Percentiles rank a stretch among this genome's conserved stretches.
phyloP scores from a whole-genome alignment of 2,113 vertebrate species.

The Stigmatopora argus region DNA sequence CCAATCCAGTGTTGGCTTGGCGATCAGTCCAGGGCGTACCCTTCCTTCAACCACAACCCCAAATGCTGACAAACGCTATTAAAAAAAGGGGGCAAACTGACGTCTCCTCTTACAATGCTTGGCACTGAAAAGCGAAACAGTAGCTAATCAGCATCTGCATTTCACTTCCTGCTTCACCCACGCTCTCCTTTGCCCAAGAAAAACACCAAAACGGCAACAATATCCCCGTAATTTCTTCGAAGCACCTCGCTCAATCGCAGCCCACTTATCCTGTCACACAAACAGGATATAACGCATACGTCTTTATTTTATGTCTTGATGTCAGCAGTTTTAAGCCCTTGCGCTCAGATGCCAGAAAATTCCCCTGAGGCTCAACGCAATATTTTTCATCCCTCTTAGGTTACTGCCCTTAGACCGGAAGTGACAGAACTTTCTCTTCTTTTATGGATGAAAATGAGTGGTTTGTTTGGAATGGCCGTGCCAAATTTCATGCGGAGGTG shows the following conservation, averaged over 20 bases:
- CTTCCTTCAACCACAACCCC: not conserved
- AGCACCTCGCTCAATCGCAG: conserved; percentile 25
- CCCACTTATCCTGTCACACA: not conserved
- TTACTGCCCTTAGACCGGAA: conserved; percentile 26
- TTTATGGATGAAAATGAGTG: conserved; percentile 15
- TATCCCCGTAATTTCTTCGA: conserved; percentile 28
- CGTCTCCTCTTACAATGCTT: not conserved
- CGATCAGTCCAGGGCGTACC: not conserved
- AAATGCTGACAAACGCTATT: not conserved
- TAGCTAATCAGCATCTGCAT: conserved; percentile 20
- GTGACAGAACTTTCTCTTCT: conserved; percentile 30
- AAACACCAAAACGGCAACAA: not conserved
- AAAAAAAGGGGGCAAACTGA: not conserved
- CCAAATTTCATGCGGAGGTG: conserved; percentile 8
- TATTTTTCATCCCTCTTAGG: not conserved
- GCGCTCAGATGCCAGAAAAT: conserved; percentile 34
- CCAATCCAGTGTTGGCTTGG: not conserved
- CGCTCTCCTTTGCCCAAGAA: not conserved
- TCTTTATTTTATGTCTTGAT: not conserved
- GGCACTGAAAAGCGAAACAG: conserved; percentile 4
- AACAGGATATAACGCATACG: not conserved
- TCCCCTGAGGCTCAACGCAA: conserved; percentile 17
- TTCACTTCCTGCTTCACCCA: conserved; percentile 29
- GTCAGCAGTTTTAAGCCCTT: not conserved
- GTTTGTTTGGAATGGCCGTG: not conserved